These are phyloP conservation scores for Aplidium turbinatum DNA, from an alignment of 23 tunicate species.

Conservation along the genomic window DNA sequence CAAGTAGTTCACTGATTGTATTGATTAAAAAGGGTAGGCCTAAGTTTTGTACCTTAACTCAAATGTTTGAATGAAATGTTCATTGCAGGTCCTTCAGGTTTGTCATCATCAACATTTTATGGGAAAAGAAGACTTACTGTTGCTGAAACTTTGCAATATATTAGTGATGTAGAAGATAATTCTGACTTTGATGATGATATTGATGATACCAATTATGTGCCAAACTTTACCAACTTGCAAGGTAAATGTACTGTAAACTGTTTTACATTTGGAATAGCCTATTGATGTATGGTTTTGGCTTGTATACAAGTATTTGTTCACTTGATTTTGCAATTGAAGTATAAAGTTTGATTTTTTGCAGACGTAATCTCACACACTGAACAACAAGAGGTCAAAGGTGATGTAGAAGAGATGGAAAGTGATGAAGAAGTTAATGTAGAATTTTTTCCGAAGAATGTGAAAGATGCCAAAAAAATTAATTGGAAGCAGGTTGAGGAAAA, in stretches of 20 bases:
- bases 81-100: constrained; percentile 2
- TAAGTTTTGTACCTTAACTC: no score
- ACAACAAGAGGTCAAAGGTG: neutral
- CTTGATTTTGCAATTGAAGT: neutral
- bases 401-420: neutral
- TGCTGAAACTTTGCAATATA: constrained; percentile 9
- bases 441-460: neutral
- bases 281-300: no score
- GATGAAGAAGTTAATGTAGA: neutral
- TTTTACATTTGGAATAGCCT: no score
- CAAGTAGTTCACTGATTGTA: no score
- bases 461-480: constrained; percentile 1
- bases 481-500: constrained; percentile 6
- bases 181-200: constrained; percentile 17
- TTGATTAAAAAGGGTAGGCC: no score
- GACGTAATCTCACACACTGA: neutral
- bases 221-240: constrained; percentile 6
- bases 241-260: neutral
- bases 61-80: no score
- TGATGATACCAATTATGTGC: constrained; percentile 2
- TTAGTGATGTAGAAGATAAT: constrained; percentile 11
- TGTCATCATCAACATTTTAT: constrained; percentile 16
- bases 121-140: constrained; percentile 7
- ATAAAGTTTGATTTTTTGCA: neutral
- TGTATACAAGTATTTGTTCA: no score